Conservation (phyloP, 2,888 invertebrate species). For the Volucella inanis region DNA sequence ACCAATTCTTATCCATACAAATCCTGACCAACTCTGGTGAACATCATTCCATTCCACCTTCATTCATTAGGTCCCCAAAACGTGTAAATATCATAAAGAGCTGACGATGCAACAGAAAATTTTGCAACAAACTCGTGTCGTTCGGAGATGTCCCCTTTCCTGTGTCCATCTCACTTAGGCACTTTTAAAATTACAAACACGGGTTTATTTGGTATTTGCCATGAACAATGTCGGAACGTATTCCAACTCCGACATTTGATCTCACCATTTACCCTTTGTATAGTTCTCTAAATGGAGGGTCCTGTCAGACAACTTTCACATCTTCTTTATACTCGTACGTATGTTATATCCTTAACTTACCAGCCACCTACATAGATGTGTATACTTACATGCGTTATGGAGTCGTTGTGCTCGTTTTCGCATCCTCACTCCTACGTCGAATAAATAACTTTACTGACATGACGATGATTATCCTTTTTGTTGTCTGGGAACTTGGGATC, state of each 20-base stretch:
- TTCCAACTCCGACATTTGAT: conserved; percentile 52
- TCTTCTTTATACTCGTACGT: not conserved
- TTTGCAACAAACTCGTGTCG: conserved; percentile 35
- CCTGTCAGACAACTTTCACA: conserved; percentile 42
- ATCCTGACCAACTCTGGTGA: not conserved
- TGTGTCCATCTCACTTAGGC: conserved; percentile 8
- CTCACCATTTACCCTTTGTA: conserved; percentile 58
- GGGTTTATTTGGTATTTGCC: conserved; percentile 39
- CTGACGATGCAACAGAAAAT: conserved; percentile 52
- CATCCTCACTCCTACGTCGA: conserved; percentile 30
- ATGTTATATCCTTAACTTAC: conserved; percentile 31
- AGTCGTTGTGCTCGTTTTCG: conserved; percentile 12
- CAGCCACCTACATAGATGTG: not conserved
- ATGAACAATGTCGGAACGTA: conserved; percentile 19
- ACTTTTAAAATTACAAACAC: conserved; percentile 27
- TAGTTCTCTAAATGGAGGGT: conserved; percentile 22
- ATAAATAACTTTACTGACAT: conserved; percentile 75
- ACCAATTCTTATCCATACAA: not conserved
- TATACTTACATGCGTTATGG: too few relatives aligned
- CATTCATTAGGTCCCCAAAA: conserved; percentile 29
- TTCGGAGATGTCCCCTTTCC: conserved; percentile 10
- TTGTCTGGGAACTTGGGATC: conserved; percentile 41
- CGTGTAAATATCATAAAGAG: conserved; percentile 39
- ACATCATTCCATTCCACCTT: conserved; percentile 30
- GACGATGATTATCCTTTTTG: conserved; percentile 73